Evolutionary conservation across 92 coral and sea anemone species (phyloP), one percentile per base, ranked within the genome.

Genomic region (Porites cylindrica): DNA sequence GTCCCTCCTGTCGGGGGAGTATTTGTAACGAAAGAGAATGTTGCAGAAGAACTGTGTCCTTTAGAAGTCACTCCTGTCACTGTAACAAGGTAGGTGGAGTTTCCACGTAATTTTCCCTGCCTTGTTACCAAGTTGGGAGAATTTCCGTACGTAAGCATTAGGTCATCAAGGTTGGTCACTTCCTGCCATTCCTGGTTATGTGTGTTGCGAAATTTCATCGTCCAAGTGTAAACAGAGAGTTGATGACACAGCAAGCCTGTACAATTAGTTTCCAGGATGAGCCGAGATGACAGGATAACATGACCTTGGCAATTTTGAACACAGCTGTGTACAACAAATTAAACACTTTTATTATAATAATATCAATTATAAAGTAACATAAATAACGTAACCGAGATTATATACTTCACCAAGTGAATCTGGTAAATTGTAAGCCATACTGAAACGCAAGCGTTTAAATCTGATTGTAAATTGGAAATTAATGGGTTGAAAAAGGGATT

Each of bases 111-210:
- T 43, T 75, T 85, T 24, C 90, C 90, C 76, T 89, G 93, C 56
- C 74, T 82, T 9, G 93, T 92, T 10, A 96, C 94, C 7, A 96
- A 76, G 51, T 90, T 92, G 17, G 98, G 98, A 12, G 98, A 94
- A 64, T 94, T 85, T 61, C 68, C 78, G 85, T 94, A 91, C 11
- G 98, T 96, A 7, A 96, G 88, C 1, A 85, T 65, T 20, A 61
- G 47, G 63, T 90, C 95, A 19, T 91, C 93, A 29, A 88, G n/a
- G 73, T 94, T 72, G 12, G 72, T 68, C 21, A 92, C 54, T 24
- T 82, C 68, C 16, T 77, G 78, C 98, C 97, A 94, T 24, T 18
- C 51, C 14, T 72, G 84, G 7, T 58, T 20, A 7, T 69, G 53
- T 47, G 78, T 14, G 75, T 85, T 73, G 24, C 54, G 87, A 78